Conservation (phyloP, 64 coral and sea anemone genomes). For the Montipora sp. region DNA sequence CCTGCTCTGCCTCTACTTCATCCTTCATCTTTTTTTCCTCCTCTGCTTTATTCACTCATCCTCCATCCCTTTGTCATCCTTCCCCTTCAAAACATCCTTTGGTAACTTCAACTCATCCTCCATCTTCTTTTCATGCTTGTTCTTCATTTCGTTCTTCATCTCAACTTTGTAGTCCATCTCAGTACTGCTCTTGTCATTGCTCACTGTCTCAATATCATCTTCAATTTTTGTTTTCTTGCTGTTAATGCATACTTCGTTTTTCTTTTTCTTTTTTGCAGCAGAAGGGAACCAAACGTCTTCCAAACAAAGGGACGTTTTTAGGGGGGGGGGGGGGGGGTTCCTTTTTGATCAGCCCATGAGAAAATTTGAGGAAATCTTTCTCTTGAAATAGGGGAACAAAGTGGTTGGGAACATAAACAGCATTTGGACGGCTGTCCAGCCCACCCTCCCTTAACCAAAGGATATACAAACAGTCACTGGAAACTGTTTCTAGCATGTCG, state of each 20-base stretch:
- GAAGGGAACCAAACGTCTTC: no score
- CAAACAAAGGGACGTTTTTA: no score
- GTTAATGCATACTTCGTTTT: no score
- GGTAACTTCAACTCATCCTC: neutral
- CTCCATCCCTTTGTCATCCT: neutral
- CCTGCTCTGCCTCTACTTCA: neutral
- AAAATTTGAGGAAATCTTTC: neutral
- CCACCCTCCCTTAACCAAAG: slow-evolving; percentile 56
- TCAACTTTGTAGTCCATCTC: neutral
- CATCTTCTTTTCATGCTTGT: neutral
- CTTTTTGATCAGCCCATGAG: no score
- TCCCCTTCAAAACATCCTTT: no score
- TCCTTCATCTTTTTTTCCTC: neutral
- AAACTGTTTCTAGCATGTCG: no score
- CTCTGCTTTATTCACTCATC: neutral
- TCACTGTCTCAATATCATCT: neutral
- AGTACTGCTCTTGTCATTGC: no score
- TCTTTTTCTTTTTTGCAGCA: no score
- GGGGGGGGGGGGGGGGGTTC: no score
- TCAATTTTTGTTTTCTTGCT: neutral
- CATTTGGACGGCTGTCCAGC: slow-evolving; percentile 48
- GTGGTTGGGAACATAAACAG: slow-evolving; percentile 41
- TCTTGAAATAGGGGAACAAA: slow-evolving; percentile 3
- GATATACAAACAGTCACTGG: slow-evolving; percentile 20
- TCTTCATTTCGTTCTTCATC: neutral